These are phyloP conservation scores for Tetanocera ferruginea DNA, from an alignment of 2,888 invertebrate species.

Conservation along the genomic window DNA sequence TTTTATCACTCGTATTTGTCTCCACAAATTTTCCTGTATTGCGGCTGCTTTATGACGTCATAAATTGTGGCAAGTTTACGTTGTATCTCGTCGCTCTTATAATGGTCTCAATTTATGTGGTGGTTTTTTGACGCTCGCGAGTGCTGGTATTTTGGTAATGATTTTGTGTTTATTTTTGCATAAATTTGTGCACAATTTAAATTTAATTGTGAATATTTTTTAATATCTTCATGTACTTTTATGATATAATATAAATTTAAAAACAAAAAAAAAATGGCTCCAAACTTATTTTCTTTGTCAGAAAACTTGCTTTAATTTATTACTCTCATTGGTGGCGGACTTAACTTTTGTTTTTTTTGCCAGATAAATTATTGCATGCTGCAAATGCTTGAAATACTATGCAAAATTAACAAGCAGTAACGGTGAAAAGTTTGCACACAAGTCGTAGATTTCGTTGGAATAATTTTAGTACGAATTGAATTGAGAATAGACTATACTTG, in stretches of 20 bases:
- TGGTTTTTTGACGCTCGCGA: neutral
- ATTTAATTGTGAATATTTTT: neutral
- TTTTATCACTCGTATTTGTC: conserved; percentile 37
- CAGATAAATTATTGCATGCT: conserved; percentile 17
- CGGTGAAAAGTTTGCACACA: neutral
- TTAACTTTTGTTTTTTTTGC: conserved; percentile 18
- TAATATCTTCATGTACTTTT: neutral
- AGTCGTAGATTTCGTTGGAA: no score
- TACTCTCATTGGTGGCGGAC: neutral
- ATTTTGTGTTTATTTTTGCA: neutral
- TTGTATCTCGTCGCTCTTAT: neutral
- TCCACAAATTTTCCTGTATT: conserved; percentile 29
- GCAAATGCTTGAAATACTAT: conserved; percentile 19
- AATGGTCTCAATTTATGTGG: neutral
- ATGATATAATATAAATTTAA: neutral
- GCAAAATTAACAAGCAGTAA: conserved; percentile 13
- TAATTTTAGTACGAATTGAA: no score
- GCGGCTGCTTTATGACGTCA: conserved; percentile 34
- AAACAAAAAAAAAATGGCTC: no score
- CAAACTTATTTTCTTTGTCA: neutral
- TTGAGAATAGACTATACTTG: neutral
- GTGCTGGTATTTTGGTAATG: neutral
- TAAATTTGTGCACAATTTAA: neutral
- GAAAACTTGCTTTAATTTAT: conserved; percentile 3
- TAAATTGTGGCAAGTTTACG: conserved; percentile 29